Evolutionary conservation across 2,797 vertebrate species (phyloP).

Genomic region (Miichthys miiuy): DNA sequence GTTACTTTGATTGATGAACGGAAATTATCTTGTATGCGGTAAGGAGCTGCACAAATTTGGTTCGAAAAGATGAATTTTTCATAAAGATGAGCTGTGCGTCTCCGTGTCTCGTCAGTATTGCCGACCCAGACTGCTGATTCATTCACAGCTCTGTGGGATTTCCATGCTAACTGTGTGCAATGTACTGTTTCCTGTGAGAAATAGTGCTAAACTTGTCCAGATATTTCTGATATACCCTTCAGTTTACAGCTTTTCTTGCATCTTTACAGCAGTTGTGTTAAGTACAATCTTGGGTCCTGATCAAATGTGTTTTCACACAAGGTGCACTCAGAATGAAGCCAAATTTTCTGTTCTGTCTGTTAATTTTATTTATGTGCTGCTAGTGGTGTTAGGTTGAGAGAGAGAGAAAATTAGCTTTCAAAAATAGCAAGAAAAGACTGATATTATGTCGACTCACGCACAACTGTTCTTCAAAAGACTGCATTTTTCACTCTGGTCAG

Average conservation of each 20-base stretch:
- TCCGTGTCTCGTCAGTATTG: slow-evolving; percentile 3
- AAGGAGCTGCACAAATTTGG: slow-evolving; percentile 32
- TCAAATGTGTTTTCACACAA: slow-evolving; percentile 25
- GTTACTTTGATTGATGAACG: slow-evolving; percentile 55
- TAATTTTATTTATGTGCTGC: slow-evolving; percentile 22
- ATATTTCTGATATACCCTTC: slow-evolving; percentile 15
- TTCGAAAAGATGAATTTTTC: slow-evolving; percentile 37
- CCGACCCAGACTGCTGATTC: not conserved
- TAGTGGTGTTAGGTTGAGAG: slow-evolving; percentile 9
- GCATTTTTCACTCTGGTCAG: slow-evolving; percentile 33
- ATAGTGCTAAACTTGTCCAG: not conserved
- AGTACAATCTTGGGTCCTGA: slow-evolving; percentile 9
- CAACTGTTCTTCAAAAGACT: slow-evolving; percentile 49
- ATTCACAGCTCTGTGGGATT: not conserved
- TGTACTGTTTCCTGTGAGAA: not conserved
- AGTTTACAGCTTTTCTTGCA: not conserved
- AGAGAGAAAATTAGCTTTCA: slow-evolving; percentile 42
- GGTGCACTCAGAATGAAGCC: not conserved
- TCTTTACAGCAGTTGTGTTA: slow-evolving; percentile 7
- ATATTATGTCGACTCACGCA: slow-evolving; percentile 35
- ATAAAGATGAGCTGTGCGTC: slow-evolving; percentile 23
- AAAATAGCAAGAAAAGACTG: slow-evolving; percentile 41
- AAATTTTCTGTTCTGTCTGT: not conserved
- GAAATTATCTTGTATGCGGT: slow-evolving; percentile 45
- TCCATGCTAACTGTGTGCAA: too few species aligned